Base-by-base conservation (phyloP, 2,113 vertebrate species). In the Microcebus lehilahytsara region DNA sequence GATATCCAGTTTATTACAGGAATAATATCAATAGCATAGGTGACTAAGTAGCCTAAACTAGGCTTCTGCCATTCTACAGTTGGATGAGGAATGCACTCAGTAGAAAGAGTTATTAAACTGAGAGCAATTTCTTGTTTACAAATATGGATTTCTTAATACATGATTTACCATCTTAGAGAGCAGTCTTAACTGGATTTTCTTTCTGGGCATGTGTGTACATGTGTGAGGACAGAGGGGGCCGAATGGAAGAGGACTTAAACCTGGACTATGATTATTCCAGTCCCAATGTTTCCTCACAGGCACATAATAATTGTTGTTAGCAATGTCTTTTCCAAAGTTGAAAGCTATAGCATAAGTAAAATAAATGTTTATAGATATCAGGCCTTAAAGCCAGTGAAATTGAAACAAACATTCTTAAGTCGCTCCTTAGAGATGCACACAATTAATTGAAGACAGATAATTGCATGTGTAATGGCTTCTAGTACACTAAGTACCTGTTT, bases 391-490 rank as follows among this genome's bases (percentile, higher is more conserved):
- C 51, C n/a, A 97, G 86, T 58, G 22, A 94, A 96, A 96, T 0
- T 71, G 90, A 97, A 98, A 94, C 71, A 94, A 86, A 96, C 77
- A 81, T 95, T 89, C 53, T 83, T 81, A 96, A 95, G 75, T 87
- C 1, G 0, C 86, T 97, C 93, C 93, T 97, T 92, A 95, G 97
- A 98, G 97, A 98, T 95, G 46, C 87, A 84, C 83, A 96, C 96
- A 97, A 97, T 95, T 97, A 98, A 97, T 88, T 95, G 97, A 96
- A 97, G 96, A 85, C 93, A 97, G 95, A 96, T 98, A 97, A 97
- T 95, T 97, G 84, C 79, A 93, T 81, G 84, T 86, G 14, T 97
- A 98, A 98, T 98, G 75, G 93, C 75, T 96, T 96, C 79, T 96
- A 96, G 72, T 95, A 92, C 77, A 91, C 92, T 96, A 97, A 97